Conservation (phyloP, 2,888 invertebrate genomes). For the Coelogynopora nodosa region DNA sequence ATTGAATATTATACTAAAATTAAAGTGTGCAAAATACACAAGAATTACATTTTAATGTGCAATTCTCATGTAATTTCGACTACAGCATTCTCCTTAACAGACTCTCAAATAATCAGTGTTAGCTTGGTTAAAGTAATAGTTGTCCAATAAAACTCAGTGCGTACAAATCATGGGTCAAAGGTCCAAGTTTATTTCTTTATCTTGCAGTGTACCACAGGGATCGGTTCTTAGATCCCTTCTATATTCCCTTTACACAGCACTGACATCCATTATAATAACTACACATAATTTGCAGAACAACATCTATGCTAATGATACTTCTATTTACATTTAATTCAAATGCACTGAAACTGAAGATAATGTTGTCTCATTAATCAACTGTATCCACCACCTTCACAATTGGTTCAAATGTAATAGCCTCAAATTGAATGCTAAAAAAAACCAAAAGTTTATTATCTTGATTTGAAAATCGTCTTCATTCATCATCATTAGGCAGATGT, state of each 20-base stretch:
- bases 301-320: neutral
- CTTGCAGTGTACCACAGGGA: neutral
- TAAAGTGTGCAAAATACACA: too few relatives aligned
- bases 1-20: too few relatives aligned
- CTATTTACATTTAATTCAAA: neutral
- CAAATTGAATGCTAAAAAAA: neutral
- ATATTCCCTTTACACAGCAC: too few relatives aligned
- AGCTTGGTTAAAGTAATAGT: neutral
- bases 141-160: neutral
- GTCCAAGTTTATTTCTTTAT: neutral
- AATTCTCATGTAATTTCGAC: too few relatives aligned
- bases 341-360: neutral
- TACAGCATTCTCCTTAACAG: too few relatives aligned
- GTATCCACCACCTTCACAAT: neutral
- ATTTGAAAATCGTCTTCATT: neutral
- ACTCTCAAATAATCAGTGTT: too few relatives aligned
- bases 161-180: neutral
- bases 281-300: neutral
- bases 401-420: neutral
- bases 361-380: neutral
- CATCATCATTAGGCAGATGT: neutral
- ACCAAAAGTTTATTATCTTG: neutral
- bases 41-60: too few relatives aligned
- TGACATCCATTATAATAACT: too few relatives aligned
- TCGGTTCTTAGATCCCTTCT: neutral